These are phyloP conservation scores for Botia almorhae DNA, from an alignment of 2,797 vertebrate genomes.

Conservation along the genomic window DNA sequence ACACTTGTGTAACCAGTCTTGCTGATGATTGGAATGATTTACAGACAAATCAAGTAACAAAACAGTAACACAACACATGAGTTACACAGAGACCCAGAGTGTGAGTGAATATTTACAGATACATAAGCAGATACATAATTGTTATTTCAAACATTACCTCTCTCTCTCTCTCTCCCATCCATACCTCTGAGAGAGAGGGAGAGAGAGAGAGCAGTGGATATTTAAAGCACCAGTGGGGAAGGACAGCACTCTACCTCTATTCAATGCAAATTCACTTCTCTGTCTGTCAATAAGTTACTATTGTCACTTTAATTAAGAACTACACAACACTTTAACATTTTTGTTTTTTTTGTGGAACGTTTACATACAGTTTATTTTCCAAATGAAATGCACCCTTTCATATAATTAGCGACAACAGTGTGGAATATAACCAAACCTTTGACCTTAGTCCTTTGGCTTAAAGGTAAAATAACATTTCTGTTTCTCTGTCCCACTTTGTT, in stretches of 20 bases:
- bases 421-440: too few relatives aligned
- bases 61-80: neutral
- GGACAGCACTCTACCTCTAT: constrained; percentile 33
- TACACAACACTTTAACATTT: constrained; percentile 40
- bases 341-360: neutral
- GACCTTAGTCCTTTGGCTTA: too few relatives aligned
- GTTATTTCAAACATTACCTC: neutral
- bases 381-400: neutral
- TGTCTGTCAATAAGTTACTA: constrained; percentile 40
- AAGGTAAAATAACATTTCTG: neutral
- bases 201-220: constrained; percentile 10
- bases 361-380: constrained; percentile 18
- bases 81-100: neutral
- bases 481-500: too few relatives aligned
- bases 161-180: neutral
- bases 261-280: constrained; percentile 51
- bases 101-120: neutral
- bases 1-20: constrained; percentile 66
- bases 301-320: constrained; percentile 31
- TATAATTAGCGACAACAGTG: too few relatives aligned
- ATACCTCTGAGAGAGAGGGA: too few relatives aligned
- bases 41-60: constrained; percentile 55
- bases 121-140: neutral
- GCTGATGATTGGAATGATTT: constrained; percentile 43
- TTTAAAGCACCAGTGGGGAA: constrained; percentile 33